phyloP scores from a whole-genome alignment of 1,140 invertebrate genomes.

The Drosophila melanica region DNA sequence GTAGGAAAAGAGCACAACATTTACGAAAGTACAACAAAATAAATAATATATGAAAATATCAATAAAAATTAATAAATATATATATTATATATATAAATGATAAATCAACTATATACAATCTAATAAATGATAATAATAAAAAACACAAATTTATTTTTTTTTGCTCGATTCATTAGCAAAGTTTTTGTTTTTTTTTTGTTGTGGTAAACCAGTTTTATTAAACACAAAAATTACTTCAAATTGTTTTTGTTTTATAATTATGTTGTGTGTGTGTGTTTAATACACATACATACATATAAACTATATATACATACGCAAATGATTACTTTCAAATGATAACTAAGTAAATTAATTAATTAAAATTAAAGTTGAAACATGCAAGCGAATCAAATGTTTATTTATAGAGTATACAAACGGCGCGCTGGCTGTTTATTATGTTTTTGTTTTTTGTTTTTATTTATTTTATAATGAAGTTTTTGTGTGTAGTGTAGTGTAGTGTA shows the following conservation, averaged over 20 bases:
- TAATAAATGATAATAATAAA: constrained; percentile 48
- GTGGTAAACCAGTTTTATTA: constrained; percentile 69
- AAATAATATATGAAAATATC: constrained; percentile 4
- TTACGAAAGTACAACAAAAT: constrained; percentile 49
- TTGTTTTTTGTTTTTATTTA: constrained; percentile 9
- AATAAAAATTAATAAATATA: constrained; percentile 24
- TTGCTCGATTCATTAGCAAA: constrained; percentile 70
- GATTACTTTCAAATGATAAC: constrained; percentile 75
- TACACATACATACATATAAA: constrained; percentile 60
- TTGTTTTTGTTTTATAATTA: constrained; percentile 55
- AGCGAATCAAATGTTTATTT: constrained; percentile 58
- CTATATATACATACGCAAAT: constrained; percentile 77
- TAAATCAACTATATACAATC: constrained; percentile 56
- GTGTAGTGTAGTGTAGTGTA: constrained; percentile 26
- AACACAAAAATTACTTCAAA: constrained; percentile 79
- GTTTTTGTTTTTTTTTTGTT: constrained; percentile 55
- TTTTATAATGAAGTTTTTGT: constrained; percentile 35
- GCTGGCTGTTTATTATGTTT: neutral
- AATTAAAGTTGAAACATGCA: constrained; percentile 73
- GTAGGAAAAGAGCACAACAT: constrained; percentile 56
- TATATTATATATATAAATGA: constrained; percentile 27
- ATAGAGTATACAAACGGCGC: constrained; percentile 23
- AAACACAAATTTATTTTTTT: constrained; percentile 65
- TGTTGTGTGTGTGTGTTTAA: constrained; percentile 40
- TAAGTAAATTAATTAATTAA: constrained; percentile 57